A percentile compares a stretch with the other conserved stretches of the same genome.
Conservation (phyloP, 2,113 vertebrate genomes). For the Macroglossus sobrinus region DNA sequence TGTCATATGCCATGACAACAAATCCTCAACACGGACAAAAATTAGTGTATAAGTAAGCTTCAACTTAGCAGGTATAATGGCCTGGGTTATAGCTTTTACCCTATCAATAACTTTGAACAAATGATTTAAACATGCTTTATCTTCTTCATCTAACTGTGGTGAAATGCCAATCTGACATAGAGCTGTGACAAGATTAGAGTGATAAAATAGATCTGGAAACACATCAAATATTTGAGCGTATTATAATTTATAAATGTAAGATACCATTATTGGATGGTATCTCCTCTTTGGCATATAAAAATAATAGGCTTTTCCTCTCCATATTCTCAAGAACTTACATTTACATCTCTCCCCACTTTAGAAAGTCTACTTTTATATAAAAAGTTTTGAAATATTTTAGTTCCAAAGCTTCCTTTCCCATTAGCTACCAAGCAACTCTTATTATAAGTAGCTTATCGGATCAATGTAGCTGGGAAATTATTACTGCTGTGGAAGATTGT, state of each 20-base stretch:
- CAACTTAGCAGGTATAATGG: not conserved
- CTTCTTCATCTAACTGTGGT: not conserved
- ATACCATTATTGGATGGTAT: not conserved
- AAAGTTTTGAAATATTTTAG: slow-evolving; percentile 8
- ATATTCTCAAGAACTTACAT: slow-evolving; percentile 12
- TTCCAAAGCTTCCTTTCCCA: slow-evolving; percentile 37
- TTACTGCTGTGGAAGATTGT: not conserved
- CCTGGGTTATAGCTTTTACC: not conserved
- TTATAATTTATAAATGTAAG: slow-evolving; percentile 4
- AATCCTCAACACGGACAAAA: not conserved
- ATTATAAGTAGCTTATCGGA: slow-evolving; percentile 23
- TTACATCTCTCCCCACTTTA: slow-evolving; percentile 11
- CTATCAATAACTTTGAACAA: not conserved
- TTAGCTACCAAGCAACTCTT: slow-evolving; percentile 40
- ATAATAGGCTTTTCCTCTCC: slow-evolving; percentile 42
- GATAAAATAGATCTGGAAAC: not conserved
- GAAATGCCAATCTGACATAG: not conserved
- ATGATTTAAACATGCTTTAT: not conserved
- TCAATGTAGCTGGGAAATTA: not conserved
- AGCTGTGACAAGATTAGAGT: not conserved
- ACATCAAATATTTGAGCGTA: not conserved
- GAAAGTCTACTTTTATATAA: slow-evolving; percentile 27
- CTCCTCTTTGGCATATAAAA: not conserved
- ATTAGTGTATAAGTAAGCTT: not conserved
- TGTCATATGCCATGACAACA: not conserved